Base-by-base conservation (phyloP, 1,140 invertebrate genomes). In the Drosophila gunungcola region DNA sequence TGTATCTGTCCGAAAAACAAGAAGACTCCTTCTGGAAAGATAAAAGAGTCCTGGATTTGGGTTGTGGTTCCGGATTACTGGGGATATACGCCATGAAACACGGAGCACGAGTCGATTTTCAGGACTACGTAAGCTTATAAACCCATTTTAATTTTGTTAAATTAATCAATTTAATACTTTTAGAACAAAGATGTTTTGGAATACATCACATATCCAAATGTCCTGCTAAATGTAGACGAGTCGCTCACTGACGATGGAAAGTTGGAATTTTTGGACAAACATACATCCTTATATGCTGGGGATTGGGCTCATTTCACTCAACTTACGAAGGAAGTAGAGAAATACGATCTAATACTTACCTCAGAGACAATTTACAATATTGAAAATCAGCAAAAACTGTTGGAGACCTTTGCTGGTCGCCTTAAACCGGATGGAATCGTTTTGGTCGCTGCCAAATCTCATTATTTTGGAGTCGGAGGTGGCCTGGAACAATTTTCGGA, bases 391-490 rank as follows among this genome's bases (percentile, higher is more conserved):
- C 78, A 92, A 21, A 98, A 97, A 90, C 86, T 98, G 1, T 93
- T 95, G 45, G 79, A 95, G 46, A 91, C 97, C 41, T 95, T 98
- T 78, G 93, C 95, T 85, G 82, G 93, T 36, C 93, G 93, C 60
- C 90, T 98, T n/a, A 96, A 95, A 78, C 79, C 92, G 48, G 78
- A 93, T 88, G 97, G 97, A 43, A 80, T 93, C 39, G 94, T 95
- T 92, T 94, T 94, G 91, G 80, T 98, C 36, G 97, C 97, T 63
- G 97, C 96, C 1, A 98, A 98, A 94, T 95, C 94, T 7, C 95
- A 96, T 93, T 98, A 98, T 93, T 98, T 98, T 94, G 97, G 97
- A 67, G 96, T 98, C 46, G 97, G 97, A 39, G 97, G 97, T 67
- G 95, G 96, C 3, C 94, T 95, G 52, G 93, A 94, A 76, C 94